phyloP scores from a whole-genome alignment of 2,888 invertebrate genomes.

The Cyclophora punctaria region DNA sequence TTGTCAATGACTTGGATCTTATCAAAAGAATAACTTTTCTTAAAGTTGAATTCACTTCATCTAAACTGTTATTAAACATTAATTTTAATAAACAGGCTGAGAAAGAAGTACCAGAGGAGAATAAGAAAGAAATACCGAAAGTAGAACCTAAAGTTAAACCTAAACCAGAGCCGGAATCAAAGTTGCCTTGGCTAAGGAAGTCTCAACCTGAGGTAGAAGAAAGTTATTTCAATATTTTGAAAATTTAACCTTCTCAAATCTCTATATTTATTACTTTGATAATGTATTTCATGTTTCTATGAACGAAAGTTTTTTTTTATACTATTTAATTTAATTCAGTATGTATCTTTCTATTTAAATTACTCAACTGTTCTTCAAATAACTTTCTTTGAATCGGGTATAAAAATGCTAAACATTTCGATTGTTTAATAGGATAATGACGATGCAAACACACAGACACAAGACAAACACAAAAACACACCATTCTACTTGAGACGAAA shows the following conservation, averaged over 20 bases:
- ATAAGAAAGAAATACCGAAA: conserved; percentile 5
- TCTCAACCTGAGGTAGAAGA: conserved; percentile 7
- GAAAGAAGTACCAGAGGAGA: conserved; percentile 10
- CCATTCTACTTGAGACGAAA: conserved; percentile 39
- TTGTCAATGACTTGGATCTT: no score
- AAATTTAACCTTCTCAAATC: no score
- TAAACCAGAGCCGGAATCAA: conserved; percentile 14
- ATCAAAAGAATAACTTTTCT: no score
- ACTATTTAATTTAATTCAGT: no score
- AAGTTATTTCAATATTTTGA: background rate
- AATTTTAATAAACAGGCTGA: conserved; percentile 15
- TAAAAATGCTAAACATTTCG: background rate
- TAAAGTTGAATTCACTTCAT: no score
- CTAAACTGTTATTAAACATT: no score
- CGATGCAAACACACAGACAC: conserved; percentile 26
- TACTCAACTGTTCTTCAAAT: background rate
- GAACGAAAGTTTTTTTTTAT: no score
- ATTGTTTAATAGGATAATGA: conserved; percentile 31
- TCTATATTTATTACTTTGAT: no score
- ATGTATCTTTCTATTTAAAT: background rate
- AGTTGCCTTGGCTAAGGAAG: conserved; percentile 20
- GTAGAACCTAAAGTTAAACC: conserved; percentile 2
- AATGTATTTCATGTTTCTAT: no score
- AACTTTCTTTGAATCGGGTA: background rate
- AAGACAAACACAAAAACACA: conserved; percentile 25